phyloP scores from a whole-genome alignment of 2,113 vertebrate species.

The Tragelaphus strepsiceros region DNA sequence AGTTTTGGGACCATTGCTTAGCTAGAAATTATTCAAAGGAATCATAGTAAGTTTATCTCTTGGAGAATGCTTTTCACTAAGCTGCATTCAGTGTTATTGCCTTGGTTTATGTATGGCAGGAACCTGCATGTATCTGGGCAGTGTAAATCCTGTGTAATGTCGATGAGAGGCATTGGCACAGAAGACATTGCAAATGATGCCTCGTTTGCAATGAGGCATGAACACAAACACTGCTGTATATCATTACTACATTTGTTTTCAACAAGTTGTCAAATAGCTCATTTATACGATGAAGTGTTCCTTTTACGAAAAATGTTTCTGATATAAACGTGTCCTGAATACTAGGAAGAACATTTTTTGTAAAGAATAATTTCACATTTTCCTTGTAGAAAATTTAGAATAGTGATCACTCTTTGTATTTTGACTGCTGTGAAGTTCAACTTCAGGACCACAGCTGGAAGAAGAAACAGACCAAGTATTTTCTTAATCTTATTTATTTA shows the following conservation, averaged over 20 bases:
- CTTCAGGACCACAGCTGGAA: background rate
- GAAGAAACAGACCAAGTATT: background rate
- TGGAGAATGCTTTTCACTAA: background rate
- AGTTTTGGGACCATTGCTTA: background rate
- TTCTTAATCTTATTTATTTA: background rate
- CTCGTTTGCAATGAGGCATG: background rate
- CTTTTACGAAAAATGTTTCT: background rate
- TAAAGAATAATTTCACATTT: background rate
- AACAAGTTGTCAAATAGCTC: background rate
- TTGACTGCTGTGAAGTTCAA: conserved; percentile 18
- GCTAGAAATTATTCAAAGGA: background rate
- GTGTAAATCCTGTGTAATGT: no score
- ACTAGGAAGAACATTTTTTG: background rate
- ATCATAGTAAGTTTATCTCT: background rate
- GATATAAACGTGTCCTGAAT: background rate
- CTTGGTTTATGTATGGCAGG: background rate
- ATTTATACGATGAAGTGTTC: background rate
- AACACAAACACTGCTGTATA: background rate
- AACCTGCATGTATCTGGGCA: background rate
- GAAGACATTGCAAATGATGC: background rate
- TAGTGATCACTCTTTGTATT: conserved; percentile 29
- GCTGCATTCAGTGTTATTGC: background rate
- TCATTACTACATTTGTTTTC: background rate
- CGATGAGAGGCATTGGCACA: background rate
- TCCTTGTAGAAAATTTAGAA: background rate